These are phyloP conservation scores for Danio tinwini DNA, from an alignment of 2,797 vertebrate genomes.

Conservation along the genomic window DNA sequence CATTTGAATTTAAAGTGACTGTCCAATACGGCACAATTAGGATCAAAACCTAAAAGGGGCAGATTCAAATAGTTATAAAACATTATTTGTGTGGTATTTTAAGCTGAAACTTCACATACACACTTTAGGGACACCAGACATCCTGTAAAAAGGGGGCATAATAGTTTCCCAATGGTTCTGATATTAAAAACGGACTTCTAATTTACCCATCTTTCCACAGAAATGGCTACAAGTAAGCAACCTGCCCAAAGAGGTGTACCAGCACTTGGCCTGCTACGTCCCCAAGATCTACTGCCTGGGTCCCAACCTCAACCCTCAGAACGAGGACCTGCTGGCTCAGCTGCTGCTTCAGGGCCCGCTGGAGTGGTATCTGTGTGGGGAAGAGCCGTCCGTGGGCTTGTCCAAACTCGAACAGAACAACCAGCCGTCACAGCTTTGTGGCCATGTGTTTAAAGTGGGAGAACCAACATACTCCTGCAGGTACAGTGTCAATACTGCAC, in stretches of 20 bases:
- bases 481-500: conserved; percentile 67
- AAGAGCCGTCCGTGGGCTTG: conserved; percentile 88
- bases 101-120: too few species aligned
- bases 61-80: too few species aligned
- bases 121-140: too few species aligned
- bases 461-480: conserved; percentile 98
- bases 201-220: conserved; percentile 70
- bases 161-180: too few species aligned
- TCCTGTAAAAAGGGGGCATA: too few species aligned
- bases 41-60: too few species aligned
- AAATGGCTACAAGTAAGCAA: conserved; percentile 88
- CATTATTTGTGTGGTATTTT: too few species aligned
- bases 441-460: conserved; percentile 96
- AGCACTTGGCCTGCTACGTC: conserved; percentile 88
- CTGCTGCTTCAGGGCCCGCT: conserved; percentile 88
- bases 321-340: conserved; percentile 90
- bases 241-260: conserved; percentile 87
- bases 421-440: conserved; percentile 93
- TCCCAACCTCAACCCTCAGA: conserved; percentile 84
- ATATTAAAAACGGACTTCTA: too few species aligned
- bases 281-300: conserved; percentile 92
- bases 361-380: conserved; percentile 94
- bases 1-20: too few species aligned
- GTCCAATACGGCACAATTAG: too few species aligned
- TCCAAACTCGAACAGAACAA: conserved; percentile 89